Base-by-base conservation (phyloP, 2,888 invertebrate genomes). In the Hirudinaria manillensis region DNA sequence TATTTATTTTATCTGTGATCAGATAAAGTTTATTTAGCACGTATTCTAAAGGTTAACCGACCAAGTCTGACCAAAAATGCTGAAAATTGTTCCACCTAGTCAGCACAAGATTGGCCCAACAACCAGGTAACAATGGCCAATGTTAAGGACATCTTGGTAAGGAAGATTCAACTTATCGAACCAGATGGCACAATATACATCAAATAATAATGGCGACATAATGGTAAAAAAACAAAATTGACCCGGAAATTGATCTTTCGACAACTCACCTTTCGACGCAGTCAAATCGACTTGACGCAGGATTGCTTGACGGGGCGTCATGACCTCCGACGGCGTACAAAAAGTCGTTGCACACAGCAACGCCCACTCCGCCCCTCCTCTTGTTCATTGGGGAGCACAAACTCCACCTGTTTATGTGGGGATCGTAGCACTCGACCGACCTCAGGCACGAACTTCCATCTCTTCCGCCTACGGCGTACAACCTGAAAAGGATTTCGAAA, bases 311-410 rank as follows among this genome's bases (percentile, higher is more conserved):
- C 0, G 95, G 94, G 16, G 94, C 93, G 85, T 95, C 95, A 86
- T 95, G 93, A 0, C 96, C 95, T 38, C 96, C 95, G 78, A 95
- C 87, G 1, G 94, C 95, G 86, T 94, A 96, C 72, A 96, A 87
- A 85, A 89, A 93, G 0, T 94, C 94, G 83, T 92, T 91, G 45
- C 92, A 90, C 0, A 93, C 93, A 76, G 93, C 92, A 29, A 93
- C 93, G 67, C 93, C 94, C 75, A 94, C 93, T 21, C 94, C 93
- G 3, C 94, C 93, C 75, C 95, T 88, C 32, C 93, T 88, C 78
- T 91, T 89, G 61, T 91, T 90, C 93, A 96, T 93, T 3, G 94
- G 91, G 51, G 93, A 91, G 83, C 93, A 91, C 78, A 90, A 88
- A 55, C 90, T 90, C 95, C 95, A 91, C 81, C 89, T 90, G 83